Evolutionary conservation across 2,797 vertebrate genomes (phyloP), one percentile per base, ranked within the genome.

Genomic region (Luscinia megarhynchos): DNA sequence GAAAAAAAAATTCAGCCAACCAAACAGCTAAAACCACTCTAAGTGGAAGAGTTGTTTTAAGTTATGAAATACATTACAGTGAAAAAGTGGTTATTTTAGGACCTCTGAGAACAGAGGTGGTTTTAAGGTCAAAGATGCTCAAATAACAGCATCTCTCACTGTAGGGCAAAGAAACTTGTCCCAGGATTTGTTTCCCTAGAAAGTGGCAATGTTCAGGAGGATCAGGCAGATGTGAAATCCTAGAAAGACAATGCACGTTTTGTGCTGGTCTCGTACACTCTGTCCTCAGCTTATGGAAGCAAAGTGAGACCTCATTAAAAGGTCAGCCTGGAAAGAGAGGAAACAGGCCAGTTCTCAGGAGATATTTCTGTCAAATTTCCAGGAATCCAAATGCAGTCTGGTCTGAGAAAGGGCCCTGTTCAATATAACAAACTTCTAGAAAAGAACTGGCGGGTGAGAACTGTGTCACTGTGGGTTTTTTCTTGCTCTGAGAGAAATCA

Each of bases 291-390:
- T 88, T 89, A 87, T 91, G 66, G 82, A 89, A 69, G 78, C 26
- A 85, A 89, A 92, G 87, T 19, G 79, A 92, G 79, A 84, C 89
- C 84, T 93, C 36, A 58, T 94, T 89, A 95, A 92, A 89, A 90
- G 90, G 92, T 96, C 93, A 92, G n/a, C 58, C 80, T 72, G 84
- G 84, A 95, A 91, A 87, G 51, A 83, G 68, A 92, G 87, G 91
- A 96, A 93, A 73, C 51, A 72, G 43, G 73, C 89, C 92, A 92
- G 87, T 85, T 96, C 95, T 95, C 94, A 94, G 69, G 93, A 93
- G 90, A 85, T 27, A 50, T 92, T 95, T 97, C 78, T 97, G 95
- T 85, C 84, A 72, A 2, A 75, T 87, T 89, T 92, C 93, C 79
- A 95, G 76, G 92, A 91, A 87, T 70, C 30, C 29, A 69, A 80